Evolutionary conservation across 2,113 vertebrate species (phyloP).

Genomic region (Prionailurus viverrinus): DNA sequence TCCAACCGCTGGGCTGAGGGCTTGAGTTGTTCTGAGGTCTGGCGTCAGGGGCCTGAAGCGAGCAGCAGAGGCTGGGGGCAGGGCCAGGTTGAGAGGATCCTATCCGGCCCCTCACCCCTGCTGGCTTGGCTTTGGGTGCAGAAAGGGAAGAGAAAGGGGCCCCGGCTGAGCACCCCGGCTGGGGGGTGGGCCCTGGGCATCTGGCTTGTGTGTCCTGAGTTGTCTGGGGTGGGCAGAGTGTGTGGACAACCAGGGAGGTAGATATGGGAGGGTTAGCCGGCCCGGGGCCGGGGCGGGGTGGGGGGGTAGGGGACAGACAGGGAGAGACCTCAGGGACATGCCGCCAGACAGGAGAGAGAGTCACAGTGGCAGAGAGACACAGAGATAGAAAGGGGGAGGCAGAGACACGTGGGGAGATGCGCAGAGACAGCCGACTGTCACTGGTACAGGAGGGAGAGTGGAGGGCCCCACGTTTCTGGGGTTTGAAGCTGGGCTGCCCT

Average conservation of each 20-base stretch:
- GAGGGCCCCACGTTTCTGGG: rapidly evolving
- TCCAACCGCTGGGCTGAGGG: background rate
- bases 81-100: background rate
- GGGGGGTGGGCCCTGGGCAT: background rate
- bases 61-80: background rate
- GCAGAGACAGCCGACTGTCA: background rate
- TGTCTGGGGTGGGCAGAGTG: background rate
- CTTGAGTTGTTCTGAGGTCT: conserved; percentile 49
- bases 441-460: background rate
- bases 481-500: background rate
- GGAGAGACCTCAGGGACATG: background rate
- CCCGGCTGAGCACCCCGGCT: background rate
- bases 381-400: background rate
- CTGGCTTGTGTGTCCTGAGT: background rate
- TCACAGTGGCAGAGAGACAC: background rate
- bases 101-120: background rate
- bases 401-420: background rate
- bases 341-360: background rate
- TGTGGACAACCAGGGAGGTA: background rate
- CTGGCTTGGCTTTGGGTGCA: background rate
- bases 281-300: background rate
- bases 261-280: background rate
- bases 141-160: background rate
- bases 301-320: background rate
- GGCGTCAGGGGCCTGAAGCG: conserved; percentile 12